A percentile compares a stretch with the other conserved stretches of the same genome.
These are phyloP conservation scores for Bothrops jararaca DNA, from an alignment of 2,113 vertebrate species.

Conservation along the genomic window DNA sequence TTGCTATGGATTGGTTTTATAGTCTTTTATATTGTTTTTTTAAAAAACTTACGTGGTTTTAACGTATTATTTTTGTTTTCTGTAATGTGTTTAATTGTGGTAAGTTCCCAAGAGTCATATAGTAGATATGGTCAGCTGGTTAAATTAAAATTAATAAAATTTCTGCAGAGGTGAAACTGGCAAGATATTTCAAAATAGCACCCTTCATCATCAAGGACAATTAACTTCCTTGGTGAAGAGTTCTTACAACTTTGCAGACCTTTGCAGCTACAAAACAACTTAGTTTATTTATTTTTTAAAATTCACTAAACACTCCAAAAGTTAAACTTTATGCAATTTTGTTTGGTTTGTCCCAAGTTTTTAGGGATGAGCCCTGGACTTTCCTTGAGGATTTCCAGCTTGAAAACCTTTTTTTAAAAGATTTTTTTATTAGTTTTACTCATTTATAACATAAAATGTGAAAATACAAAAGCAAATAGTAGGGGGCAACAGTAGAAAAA, in stretches of 20 bases:
- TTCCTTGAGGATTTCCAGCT: neutral
- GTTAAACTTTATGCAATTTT: neutral
- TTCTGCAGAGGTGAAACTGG: neutral
- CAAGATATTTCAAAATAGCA: neutral
- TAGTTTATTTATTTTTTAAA: neutral
- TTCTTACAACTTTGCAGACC: neutral
- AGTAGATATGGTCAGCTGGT: neutral
- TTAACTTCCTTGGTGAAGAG: neutral
- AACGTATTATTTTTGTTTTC: neutral
- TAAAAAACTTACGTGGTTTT: neutral
- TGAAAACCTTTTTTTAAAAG: neutral
- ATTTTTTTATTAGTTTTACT: too few relatives aligned
- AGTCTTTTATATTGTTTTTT: neutral
- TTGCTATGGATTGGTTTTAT: neutral
- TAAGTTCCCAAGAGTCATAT: neutral
- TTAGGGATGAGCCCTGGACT: neutral
- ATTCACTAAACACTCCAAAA: neutral
- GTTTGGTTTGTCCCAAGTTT: neutral
- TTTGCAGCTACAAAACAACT: neutral
- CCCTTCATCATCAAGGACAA: neutral
- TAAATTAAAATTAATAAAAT: neutral
- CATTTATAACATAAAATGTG: too few relatives aligned
- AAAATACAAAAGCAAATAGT: too few relatives aligned
- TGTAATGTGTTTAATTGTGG: neutral
- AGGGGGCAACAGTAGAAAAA: too few relatives aligned